A percentile compares a stretch with the other conserved stretches of the same genome.
phyloP scores from a whole-genome alignment of 2,888 invertebrate genomes.

The Drosophila formosana region DNA sequence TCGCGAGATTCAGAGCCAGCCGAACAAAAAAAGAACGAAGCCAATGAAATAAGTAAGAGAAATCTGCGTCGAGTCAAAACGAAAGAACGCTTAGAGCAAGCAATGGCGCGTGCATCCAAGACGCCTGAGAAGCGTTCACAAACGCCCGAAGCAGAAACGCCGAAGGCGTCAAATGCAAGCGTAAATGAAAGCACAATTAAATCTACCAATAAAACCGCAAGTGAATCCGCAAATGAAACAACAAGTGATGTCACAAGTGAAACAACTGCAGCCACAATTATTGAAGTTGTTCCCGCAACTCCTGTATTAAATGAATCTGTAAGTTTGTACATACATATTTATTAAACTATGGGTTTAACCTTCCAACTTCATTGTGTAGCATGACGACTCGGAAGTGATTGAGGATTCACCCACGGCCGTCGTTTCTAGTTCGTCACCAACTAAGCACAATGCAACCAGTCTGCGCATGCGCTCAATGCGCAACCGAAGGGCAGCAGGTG shows the following conservation, averaged over 20 bases:
- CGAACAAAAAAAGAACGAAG: slow-evolving; percentile 17
- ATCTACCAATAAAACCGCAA: background rate
- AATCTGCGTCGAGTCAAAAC: slow-evolving; percentile 41
- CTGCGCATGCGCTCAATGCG: slow-evolving; percentile 64
- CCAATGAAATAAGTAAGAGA: slow-evolving; percentile 35
- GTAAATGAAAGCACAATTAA: background rate
- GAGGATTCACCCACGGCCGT: slow-evolving; percentile 73
- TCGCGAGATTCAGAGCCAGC: slow-evolving; percentile 11
- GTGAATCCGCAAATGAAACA: background rate
- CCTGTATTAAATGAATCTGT: slow-evolving; percentile 27
- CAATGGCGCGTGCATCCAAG: slow-evolving; percentile 36
- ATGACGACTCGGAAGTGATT: slow-evolving; percentile 75
- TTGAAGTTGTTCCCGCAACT: background rate
- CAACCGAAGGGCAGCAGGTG: slow-evolving; percentile 33
- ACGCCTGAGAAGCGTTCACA: slow-evolving; percentile 41
- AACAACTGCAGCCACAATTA: background rate
- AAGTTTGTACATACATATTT: slow-evolving; percentile 15
- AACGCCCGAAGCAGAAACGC: background rate
- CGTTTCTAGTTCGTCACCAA: slow-evolving; percentile 3
- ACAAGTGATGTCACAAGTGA: background rate
- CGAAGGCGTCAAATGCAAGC: background rate
- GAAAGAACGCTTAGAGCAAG: slow-evolving; percentile 34
- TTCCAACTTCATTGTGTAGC: slow-evolving; percentile 42
- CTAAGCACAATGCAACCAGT: slow-evolving; percentile 16
- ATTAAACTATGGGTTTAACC: background rate